phyloP scores from a whole-genome alignment of 2,888 invertebrate genomes.

The Hartigia nigra region DNA sequence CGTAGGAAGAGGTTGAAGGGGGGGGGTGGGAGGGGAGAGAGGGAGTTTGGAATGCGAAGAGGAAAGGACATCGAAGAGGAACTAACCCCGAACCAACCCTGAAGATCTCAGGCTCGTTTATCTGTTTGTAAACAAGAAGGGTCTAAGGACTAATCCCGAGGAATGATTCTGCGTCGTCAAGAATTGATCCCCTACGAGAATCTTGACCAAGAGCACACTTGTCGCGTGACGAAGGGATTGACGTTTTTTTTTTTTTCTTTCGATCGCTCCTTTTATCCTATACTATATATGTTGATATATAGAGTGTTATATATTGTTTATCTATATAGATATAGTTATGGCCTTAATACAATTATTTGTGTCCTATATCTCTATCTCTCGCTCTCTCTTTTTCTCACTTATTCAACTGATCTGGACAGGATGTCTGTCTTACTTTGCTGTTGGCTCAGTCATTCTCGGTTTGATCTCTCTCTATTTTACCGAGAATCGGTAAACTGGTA shows the following conservation, averaged over 20 bases:
- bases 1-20: background rate
- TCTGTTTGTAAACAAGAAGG: background rate
- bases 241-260: background rate
- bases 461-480: background rate
- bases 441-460: background rate
- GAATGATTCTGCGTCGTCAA: background rate
- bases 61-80: slow-evolving; percentile 6
- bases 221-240: background rate
- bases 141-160: background rate
- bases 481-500: background rate
- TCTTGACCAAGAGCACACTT: background rate
- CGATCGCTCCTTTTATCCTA: background rate
- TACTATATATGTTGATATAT: background rate
- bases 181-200: background rate
- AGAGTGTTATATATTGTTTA: no score
- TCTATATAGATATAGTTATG: no score
- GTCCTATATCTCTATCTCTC: background rate
- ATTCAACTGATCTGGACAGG: background rate
- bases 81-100: background rate
- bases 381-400: background rate
- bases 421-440: background rate
- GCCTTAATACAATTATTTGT: no score
- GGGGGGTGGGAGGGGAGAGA: slow-evolving; percentile 1
- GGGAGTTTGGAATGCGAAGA: background rate
- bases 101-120: background rate